phyloP scores from a whole-genome alignment of 2,797 vertebrate species.

The Discoglossus pictus region DNA sequence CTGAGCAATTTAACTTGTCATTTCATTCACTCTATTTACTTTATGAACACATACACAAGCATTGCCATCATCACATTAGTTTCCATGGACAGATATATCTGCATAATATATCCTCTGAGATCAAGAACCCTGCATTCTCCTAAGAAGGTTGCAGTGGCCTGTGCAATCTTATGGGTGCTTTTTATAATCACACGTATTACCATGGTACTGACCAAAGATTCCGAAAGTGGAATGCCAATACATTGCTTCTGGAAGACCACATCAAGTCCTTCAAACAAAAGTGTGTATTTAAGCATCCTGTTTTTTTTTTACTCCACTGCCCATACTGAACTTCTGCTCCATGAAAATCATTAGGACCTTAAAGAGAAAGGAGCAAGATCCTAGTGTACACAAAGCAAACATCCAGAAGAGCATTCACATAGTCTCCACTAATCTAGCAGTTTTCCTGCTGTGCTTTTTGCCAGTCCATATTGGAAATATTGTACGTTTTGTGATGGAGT shows the following conservation, averaged over 20 bases:
- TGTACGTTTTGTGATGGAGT: neutral
- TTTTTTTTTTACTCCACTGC: constrained; percentile 33
- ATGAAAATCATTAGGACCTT: constrained; percentile 19
- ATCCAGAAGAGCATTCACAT: constrained; percentile 58
- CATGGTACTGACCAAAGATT: constrained; percentile 40
- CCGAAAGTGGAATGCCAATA: constrained; percentile 25
- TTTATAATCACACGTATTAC: constrained; percentile 7
- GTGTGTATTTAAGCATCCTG: neutral
- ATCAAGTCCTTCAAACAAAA: neutral
- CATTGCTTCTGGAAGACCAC: constrained; percentile 31
- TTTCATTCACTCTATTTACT: constrained; percentile 42
- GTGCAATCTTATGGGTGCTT: constrained; percentile 46
- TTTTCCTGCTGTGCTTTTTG: constrained; percentile 73
- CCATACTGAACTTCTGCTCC: constrained; percentile 33
- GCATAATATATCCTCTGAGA: constrained; percentile 31
- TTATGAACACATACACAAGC: constrained; percentile 54
- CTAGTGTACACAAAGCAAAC: constrained; percentile 34
- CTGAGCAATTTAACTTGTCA: neutral
- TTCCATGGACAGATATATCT: constrained; percentile 33
- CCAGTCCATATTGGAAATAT: constrained; percentile 55
- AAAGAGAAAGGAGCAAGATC: constrained; percentile 22
- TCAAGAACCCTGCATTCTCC: constrained; percentile 55
- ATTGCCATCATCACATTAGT: constrained; percentile 46
- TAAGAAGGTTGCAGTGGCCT: constrained; percentile 10
- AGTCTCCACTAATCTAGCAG: constrained; percentile 64